Evolutionary conservation across 2,888 invertebrate genomes (phyloP).

Genomic region (Patella caerulea): DNA sequence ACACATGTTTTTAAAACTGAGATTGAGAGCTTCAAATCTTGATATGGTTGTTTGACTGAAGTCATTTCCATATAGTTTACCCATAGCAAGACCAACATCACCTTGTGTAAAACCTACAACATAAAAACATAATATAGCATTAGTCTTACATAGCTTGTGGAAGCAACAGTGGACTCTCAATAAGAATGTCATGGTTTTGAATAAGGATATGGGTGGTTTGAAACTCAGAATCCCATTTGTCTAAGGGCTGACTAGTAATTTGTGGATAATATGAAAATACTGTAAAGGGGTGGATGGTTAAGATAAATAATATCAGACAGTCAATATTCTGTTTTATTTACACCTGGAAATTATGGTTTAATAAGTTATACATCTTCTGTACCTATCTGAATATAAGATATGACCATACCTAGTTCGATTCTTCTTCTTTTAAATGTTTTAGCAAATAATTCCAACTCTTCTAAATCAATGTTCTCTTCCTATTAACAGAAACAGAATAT

Average conservation of each 20-base stretch:
- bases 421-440: conserved; percentile 97
- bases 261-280: no score
- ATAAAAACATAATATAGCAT: not conserved
- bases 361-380: no score
- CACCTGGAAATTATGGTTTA: no score
- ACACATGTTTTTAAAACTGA: conserved; percentile 99
- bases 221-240: no score
- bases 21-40: conserved; percentile 96
- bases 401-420: conserved; percentile 87
- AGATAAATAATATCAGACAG: not conserved
- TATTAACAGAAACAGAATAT: conserved; percentile 34
- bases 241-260: no score
- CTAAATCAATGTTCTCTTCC: conserved; percentile 96
- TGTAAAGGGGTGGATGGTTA: not conserved
- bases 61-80: conserved; percentile 97
- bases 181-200: not conserved
- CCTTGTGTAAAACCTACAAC: conserved; percentile 95
- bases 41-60: conserved; percentile 98
- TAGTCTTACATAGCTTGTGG: no score
- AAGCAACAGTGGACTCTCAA: not conserved
- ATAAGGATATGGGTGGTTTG: not conserved
- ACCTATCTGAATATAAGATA: no score
- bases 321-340: conserved; percentile 44
- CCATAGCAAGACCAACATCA: conserved; percentile 98
- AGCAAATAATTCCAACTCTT: conserved; percentile 98